Base-by-base conservation (phyloP, 1,140 invertebrate genomes). In the Sinella curviseta region DNA sequence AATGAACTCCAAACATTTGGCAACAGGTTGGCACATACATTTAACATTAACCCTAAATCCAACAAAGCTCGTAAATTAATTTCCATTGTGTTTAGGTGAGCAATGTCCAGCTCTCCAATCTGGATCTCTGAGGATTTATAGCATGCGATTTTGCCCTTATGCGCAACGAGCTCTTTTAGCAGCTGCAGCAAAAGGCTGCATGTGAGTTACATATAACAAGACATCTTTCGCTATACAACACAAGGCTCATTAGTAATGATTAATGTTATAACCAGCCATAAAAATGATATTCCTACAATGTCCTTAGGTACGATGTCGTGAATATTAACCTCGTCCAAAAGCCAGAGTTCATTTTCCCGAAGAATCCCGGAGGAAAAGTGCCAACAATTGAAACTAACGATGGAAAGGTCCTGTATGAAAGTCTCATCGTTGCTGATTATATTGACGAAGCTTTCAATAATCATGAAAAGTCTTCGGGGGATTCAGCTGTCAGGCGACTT, bases 81-180 rank as follows among this genome's bases (percentile, higher is more conserved):
- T 48, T 48, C 20, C 39, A 48, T 48, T 48, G 8, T 48, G 20
- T 33, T 31, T 85, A 94, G 93, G 92, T 60, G 90, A 91, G 1
- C 82, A 85, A 0, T 89, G 89, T 2, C 93, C 93, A 0, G 88
- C 91, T 0, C 80, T 90, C 0, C 85, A 88, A 30, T 85, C 88
- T 81, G 93, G 92, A 3, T 92, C 92, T 85, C 84, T 95, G 48
- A 90, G 95, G 0, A 86, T 97, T 0, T 97, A 96, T 85, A 94
- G 92, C 74, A 97, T 94, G 94, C 89, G 94, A 79, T 97, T 94
- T 86, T 97, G 95, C 86, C 95, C 96, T 0, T 98, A 92, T 85
- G 94, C 94, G 0, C 93, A 97, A 84, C 89, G 95, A 77, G 91
- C 93, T 24, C 90, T 94, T 81, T 89, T 97, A 4, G 92, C 95